phyloP scores from a whole-genome alignment of 2,797 vertebrate species.

The Lepilemur ruficaudatus region DNA sequence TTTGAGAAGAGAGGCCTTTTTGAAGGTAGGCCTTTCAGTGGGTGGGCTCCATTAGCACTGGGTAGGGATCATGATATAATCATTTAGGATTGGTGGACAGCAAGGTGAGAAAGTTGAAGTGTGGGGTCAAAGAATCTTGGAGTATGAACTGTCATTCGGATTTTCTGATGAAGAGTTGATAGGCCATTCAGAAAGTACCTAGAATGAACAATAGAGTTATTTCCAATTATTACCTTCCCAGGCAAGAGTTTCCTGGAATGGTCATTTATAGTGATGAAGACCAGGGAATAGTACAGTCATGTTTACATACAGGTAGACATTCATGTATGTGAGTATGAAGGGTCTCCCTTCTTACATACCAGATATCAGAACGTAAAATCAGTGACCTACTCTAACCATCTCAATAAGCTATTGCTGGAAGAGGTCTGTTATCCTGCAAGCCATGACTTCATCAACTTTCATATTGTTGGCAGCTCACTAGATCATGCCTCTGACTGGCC shows the following conservation, averaged over 20 bases:
- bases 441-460: background rate
- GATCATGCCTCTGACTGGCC: background rate
- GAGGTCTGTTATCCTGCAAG: fast-evolving
- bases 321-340: background rate
- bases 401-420: background rate
- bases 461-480: background rate
- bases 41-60: background rate
- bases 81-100: background rate
- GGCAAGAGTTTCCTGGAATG: background rate
- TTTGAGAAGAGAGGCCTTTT: background rate
- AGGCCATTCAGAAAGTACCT: background rate
- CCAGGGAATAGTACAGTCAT: background rate
- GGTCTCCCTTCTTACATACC: background rate
- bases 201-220: background rate
- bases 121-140: background rate
- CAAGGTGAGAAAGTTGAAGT: background rate
- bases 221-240: background rate
- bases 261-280: background rate
- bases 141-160: background rate
- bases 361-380: background rate
- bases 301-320: background rate
- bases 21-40: background rate
- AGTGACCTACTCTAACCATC: background rate
- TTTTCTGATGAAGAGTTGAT: background rate
- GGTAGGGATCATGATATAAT: background rate